Conservation (phyloP, 2,888 invertebrate species). For the Piscicola geometra region DNA sequence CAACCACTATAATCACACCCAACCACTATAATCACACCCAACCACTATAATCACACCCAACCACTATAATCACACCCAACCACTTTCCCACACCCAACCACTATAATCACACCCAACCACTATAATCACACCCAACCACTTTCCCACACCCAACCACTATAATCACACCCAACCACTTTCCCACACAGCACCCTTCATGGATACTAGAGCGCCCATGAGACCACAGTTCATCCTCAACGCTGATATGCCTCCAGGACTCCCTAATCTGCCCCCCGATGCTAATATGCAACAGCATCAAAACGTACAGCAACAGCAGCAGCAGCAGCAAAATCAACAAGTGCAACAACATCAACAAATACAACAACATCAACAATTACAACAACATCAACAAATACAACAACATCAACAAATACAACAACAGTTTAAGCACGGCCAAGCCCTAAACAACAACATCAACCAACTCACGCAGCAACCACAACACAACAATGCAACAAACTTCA, state of each 20-base stretch:
- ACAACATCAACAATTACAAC: slow-evolving; percentile 4
- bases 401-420: not conserved
- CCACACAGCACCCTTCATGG: no score
- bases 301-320: not conserved
- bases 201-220: not conserved
- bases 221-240: not conserved
- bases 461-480: not conserved
- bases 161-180: no score
- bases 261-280: not conserved
- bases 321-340: not conserved
- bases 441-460: slow-evolving; percentile 3
- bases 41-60: no score
- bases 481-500: no score
- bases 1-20: no score
- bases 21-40: no score
- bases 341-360: not conserved
- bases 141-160: no score
- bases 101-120: no score
- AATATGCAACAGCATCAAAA: slow-evolving; percentile 3
- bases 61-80: no score
- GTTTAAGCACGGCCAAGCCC: not conserved
- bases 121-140: no score
- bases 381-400: not conserved
- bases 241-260: not conserved
- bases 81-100: no score